These are phyloP conservation scores for Bos indicus DNA, from an alignment of 2,113 vertebrate species.

Conservation along the genomic window DNA sequence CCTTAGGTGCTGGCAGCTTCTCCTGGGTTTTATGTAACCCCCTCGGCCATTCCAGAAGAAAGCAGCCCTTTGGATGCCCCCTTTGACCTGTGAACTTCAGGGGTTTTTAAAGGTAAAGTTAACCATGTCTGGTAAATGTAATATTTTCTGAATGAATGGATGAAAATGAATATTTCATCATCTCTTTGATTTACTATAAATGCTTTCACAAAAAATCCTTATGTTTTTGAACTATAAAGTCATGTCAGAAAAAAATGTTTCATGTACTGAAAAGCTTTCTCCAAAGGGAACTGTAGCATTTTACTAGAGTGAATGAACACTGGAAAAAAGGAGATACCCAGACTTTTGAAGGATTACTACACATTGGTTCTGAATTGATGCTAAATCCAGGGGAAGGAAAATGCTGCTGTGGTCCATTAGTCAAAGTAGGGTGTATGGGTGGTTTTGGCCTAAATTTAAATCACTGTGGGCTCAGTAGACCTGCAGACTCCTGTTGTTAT, in stretches of 20 bases:
- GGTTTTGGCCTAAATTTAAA: background rate
- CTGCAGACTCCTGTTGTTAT: background rate
- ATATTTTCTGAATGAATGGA: background rate
- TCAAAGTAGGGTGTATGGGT: background rate
- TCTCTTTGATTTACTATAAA: background rate
- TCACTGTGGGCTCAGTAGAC: too few relatives aligned
- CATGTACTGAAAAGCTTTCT: background rate
- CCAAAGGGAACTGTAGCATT: background rate
- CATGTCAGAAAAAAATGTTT: background rate
- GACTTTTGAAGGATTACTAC: background rate
- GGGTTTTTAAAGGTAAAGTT: background rate
- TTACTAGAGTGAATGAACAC: background rate
- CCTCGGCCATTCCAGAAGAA: too few relatives aligned
- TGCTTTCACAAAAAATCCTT: background rate
- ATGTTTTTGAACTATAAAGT: background rate
- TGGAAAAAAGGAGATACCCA: background rate
- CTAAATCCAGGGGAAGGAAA: background rate
- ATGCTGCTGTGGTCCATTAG: background rate
- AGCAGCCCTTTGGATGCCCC: accelerated
- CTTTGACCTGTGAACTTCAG: background rate
- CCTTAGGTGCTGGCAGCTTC: background rate
- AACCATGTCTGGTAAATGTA: background rate
- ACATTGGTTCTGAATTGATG: background rate
- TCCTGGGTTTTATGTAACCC: background rate
- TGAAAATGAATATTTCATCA: background rate